Conservation (phyloP, 2,113 vertebrate genomes). For the Brachionichthys hirsutus region DNA sequence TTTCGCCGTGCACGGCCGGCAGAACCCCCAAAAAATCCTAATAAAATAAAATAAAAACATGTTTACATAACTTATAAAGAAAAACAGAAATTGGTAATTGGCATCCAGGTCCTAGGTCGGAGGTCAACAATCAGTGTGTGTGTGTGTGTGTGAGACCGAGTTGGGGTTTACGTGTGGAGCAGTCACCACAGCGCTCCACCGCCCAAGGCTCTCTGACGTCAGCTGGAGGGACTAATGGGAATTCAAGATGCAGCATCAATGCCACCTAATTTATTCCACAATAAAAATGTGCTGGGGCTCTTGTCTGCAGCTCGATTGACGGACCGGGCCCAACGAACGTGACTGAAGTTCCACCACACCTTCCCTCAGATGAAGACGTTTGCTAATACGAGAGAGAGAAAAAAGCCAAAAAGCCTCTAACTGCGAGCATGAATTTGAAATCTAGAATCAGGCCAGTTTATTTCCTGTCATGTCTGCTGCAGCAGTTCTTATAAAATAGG, state of each 20-base stretch:
- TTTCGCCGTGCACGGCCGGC: too few relatives aligned
- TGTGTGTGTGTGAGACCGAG: neutral
- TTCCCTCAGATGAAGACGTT: slow-evolving; percentile 4
- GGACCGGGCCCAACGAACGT: slow-evolving; percentile 5
- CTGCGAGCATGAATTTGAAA: neutral
- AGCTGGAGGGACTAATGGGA: slow-evolving; percentile 54
- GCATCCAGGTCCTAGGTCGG: slow-evolving; percentile 7
- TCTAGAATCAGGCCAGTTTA: neutral
- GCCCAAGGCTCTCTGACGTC: slow-evolving; percentile 57
- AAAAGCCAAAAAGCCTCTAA: neutral
- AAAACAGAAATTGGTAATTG: neutral
- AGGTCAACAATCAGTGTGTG: too few relatives aligned
- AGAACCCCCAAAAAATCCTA: too few relatives aligned
- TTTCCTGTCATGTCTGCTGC: slow-evolving; percentile 9
- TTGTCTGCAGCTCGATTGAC: slow-evolving; percentile 27
- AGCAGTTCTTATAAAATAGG: neutral
- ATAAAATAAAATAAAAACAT: slow-evolving; percentile 23
- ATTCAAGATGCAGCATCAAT: slow-evolving; percentile 56
- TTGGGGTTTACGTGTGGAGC: slow-evolving; percentile 22
- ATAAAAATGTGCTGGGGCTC: slow-evolving; percentile 43
- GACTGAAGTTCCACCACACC: slow-evolving; percentile 9
- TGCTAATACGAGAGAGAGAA: neutral
- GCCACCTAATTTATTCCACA: slow-evolving; percentile 51
- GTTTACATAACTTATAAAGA: slow-evolving; percentile 10
- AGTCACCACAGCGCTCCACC: slow-evolving; percentile 31